Percentiles rank a stretch among this genome's conserved stretches.
phyloP scores from a whole-genome alignment of 2,888 invertebrate species.

The Drepana falcataria region DNA sequence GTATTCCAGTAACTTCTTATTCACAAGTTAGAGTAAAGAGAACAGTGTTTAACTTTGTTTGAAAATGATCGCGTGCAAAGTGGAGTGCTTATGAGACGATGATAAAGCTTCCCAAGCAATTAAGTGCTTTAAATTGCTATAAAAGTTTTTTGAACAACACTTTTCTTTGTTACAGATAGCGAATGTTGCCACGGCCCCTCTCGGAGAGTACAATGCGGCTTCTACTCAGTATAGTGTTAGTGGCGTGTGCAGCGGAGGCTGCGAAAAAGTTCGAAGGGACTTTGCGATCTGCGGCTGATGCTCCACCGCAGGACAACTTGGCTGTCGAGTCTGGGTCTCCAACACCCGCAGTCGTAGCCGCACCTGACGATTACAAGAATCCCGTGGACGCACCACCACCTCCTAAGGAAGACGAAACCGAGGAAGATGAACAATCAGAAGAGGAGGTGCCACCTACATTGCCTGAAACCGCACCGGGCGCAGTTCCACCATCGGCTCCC shows the following conservation, averaged over 20 bases:
- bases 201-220: constrained; percentile 64
- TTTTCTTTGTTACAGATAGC: constrained; percentile 71
- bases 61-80: constrained; percentile 39
- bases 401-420: constrained; percentile 17
- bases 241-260: constrained; percentile 64
- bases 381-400: constrained; percentile 57
- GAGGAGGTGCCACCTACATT: constrained; percentile 41
- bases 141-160: constrained; percentile 47
- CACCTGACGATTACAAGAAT: constrained; percentile 65
- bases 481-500: constrained; percentile 69
- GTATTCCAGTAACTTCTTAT: neutral
- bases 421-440: constrained; percentile 13
- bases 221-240: constrained; percentile 64
- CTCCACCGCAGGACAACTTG: constrained; percentile 70
- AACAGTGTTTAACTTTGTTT: constrained; percentile 31
- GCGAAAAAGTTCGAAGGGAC: constrained; percentile 73
- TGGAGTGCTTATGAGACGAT: constrained; percentile 35
- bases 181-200: constrained; percentile 66
- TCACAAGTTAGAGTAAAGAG: constrained; percentile 25
- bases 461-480: constrained; percentile 69
- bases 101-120: constrained; percentile 49
- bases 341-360: constrained; percentile 65
- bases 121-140: constrained; percentile 41
- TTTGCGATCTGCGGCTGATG: constrained; percentile 67
- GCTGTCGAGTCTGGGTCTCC: constrained; percentile 67